Evolutionary conservation across 2,113 vertebrate species (phyloP).

Genomic region (human): GRCh38 chr3:48387001-48387500

Average conservation of each 20-base stretch:
- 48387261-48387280: not conserved
- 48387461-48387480: not conserved
- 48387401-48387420: not conserved
- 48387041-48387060: not conserved
- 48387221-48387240: not conserved
- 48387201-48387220: not conserved
- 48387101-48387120: not conserved
- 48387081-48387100: not conserved
- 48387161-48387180: not conserved
- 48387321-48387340: not conserved
- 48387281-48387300: not conserved
- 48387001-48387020: too few species aligned
- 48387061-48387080: not conserved
- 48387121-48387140: not conserved
- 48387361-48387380: not conserved
- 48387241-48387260: not conserved
- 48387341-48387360: too few species aligned
- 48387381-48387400: not conserved
- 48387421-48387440: not conserved
- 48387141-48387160: not conserved
- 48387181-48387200: not conserved
- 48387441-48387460: not conserved
- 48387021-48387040: too few species aligned
- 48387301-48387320: not conserved
- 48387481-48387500: not conserved